Evolutionary conservation across 2,797 vertebrate genomes (phyloP).

Genomic region (Anguilla marmorata): DNA sequence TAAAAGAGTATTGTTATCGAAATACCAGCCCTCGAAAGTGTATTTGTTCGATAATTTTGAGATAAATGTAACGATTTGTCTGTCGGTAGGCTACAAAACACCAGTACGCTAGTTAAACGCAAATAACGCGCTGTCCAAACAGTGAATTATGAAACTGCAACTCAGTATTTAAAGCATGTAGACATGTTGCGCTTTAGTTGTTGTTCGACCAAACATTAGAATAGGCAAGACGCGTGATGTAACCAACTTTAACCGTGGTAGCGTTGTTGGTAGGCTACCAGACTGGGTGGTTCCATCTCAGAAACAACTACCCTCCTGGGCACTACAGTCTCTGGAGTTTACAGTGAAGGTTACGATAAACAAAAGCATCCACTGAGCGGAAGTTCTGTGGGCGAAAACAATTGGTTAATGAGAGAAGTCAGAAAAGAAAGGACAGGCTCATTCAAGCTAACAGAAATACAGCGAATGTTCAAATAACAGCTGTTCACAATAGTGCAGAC

Average conservation of each 20-base stretch:
- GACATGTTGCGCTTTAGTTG: not conserved
- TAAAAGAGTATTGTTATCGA: not conserved
- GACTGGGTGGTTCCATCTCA: not conserved
- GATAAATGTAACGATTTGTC: not conserved
- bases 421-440: not conserved
- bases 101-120: not conserved
- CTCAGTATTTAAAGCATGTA: not conserved
- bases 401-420: not conserved
- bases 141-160: not conserved
- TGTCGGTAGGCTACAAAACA: not conserved
- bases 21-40: not conserved
- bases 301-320: not conserved
- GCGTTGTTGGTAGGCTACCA: not conserved
- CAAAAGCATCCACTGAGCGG: no score
- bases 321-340: not conserved
- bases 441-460: not conserved
- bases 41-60: not conserved
- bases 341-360: no score
- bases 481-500: not conserved
- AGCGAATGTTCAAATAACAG: not conserved
- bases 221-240: not conserved
- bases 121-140: not conserved
- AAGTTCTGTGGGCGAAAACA: no score
- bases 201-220: no score
- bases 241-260: not conserved